Base-by-base conservation (phyloP, 92 coral and sea anemone genomes). In the Zoanthus sansibaricus region DNA sequence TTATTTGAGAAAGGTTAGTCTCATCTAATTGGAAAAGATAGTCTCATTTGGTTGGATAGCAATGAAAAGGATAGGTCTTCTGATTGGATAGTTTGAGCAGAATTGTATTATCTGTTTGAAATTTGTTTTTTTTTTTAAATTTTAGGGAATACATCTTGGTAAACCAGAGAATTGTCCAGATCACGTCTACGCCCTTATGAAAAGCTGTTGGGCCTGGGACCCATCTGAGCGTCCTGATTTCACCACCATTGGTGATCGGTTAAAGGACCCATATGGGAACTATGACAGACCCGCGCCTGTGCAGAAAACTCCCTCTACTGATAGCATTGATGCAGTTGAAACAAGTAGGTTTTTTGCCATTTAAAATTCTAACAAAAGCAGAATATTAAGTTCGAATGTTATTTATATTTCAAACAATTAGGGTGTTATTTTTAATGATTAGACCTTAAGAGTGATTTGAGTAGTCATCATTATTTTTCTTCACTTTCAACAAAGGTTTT, bases 101-200 rank as follows among this genome's bases (percentile, higher is more conserved):
- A 14, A 62, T 62, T 17, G 25, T 37, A 2, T 37, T 2, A 37
- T 2, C 25, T 62, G 18, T 3, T 14, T 17, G 64, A 17, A 64
- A 0, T 11, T 10, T 20, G 45, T 20, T 67, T 67, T 21, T 31
- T 84, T 58, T 72, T 11, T 21, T 33, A 14, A 10, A 1, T 4
- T 56, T 1, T 59, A 97, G 98, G 98, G 98, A 20, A 91, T 97
- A 80, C 99, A 97, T 79, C 92, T 97, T 16, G 99, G 97, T 1
- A 95, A 95, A 84, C 99, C 99, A 14, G 98, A 95, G 51, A 82
- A 90, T 69, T 97, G 99, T 48, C 98, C 99, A 0, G 91, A 91
- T 17, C 93, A 88, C 67, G 89, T 97, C 2, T 93, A 93, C 51
- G 90, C 78, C 11, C 67, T 95, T 74, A 95, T 97, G 99, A 97